Evolutionary conservation across 2,113 vertebrate species (phyloP).

Genomic region (Hiodon alosoides): DNA sequence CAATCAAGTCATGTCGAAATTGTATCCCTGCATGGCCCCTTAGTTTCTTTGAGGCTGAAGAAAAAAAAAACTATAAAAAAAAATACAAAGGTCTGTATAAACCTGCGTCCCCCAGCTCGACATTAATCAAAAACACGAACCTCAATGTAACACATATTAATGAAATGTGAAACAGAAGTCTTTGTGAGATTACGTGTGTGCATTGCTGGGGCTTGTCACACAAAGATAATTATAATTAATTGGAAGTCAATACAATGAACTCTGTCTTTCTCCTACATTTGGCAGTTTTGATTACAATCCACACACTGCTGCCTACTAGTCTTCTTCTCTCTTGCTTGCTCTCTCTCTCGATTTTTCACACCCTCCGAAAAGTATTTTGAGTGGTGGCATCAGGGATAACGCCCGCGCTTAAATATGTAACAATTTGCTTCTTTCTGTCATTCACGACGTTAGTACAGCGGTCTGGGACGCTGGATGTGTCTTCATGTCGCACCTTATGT

Average conservation of each 20-base stretch:
- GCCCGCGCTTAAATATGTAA: not conserved
- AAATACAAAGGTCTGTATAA: not conserved
- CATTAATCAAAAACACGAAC: constrained; percentile 1
- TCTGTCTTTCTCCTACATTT: constrained; percentile 4
- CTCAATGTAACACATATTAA: constrained; percentile 4
- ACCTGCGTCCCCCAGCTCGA: too few species aligned
- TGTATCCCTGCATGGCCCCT: not conserved
- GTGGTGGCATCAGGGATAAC: not conserved
- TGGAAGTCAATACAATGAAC: not conserved
- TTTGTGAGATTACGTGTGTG: constrained; percentile 6
- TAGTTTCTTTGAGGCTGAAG: not conserved
- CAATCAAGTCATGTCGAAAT: not conserved
- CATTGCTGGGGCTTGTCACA: not conserved
- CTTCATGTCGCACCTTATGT: constrained; percentile 8
- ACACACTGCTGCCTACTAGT: not conserved
- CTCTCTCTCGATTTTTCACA: not conserved
- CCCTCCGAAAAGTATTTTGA: not conserved
- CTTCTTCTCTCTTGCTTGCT: not conserved
- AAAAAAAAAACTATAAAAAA: not conserved
- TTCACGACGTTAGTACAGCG: constrained; percentile 1
- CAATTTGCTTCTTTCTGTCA: not conserved
- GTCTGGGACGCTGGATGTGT: constrained; percentile 8
- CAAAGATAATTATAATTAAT: constrained; percentile 14
- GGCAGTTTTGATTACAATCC: not conserved
- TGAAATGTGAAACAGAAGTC: not conserved